These are phyloP conservation scores for Latrodectus hesperus DNA, from an alignment of 2,888 invertebrate species.

Conservation along the genomic window DNA sequence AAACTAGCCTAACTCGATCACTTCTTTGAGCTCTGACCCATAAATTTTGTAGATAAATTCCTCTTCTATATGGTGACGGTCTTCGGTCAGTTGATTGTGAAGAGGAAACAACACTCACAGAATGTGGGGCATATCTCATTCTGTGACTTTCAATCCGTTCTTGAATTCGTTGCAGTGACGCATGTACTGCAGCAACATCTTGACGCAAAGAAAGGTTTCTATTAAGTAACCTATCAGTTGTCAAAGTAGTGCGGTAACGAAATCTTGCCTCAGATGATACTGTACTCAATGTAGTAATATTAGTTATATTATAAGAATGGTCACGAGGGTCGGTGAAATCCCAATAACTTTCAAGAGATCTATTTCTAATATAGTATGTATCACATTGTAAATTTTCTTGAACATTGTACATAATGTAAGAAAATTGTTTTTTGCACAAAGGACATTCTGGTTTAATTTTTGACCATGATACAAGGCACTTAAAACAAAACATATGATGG, in stretches of 20 bases:
- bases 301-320: neutral
- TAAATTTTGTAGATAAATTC: slow-evolving; percentile 84
- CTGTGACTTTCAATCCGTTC: slow-evolving; percentile 47
- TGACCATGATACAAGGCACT: slow-evolving; percentile 94
- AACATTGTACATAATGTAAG: slow-evolving; percentile 93
- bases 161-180: neutral
- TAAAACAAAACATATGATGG: slow-evolving; percentile 94
- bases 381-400: slow-evolving; percentile 91
- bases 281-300: neutral
- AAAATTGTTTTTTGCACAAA: slow-evolving; percentile 92
- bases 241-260: slow-evolving; percentile 75
- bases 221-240: slow-evolving; percentile 70
- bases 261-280: slow-evolving; percentile 71
- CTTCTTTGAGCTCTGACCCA: slow-evolving; percentile 84
- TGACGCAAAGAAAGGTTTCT: slow-evolving; percentile 61
- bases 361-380: slow-evolving; percentile 80
- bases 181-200: neutral
- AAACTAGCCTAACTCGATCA: slow-evolving; percentile 83
- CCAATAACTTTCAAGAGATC: slow-evolving; percentile 35
- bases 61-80: slow-evolving; percentile 76
- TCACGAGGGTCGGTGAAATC: slow-evolving; percentile 70
- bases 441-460: slow-evolving; percentile 96
- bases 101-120: slow-evolving; percentile 27
- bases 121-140: slow-evolving; percentile 62
- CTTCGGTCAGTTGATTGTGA: neutral